These are phyloP conservation scores for Drosophila punjabiensis DNA, from an alignment of 1,140 invertebrate species.

Conservation along the genomic window DNA sequence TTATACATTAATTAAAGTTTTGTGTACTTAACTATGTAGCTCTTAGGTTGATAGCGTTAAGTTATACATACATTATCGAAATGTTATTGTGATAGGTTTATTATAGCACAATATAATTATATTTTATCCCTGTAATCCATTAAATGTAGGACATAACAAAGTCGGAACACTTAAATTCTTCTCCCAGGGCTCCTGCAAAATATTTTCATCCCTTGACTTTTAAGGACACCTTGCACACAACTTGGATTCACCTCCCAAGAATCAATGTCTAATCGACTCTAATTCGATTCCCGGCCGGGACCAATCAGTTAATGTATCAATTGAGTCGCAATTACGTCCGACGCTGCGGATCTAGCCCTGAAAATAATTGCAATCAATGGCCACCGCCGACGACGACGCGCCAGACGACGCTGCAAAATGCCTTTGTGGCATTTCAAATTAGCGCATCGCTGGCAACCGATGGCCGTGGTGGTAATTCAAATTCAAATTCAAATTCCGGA, in stretches of 20 bases:
- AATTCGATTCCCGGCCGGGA: conserved; percentile 29
- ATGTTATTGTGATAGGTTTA: no score
- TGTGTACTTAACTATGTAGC: no score
- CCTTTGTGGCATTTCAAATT: conserved; percentile 63
- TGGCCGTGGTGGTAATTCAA: conserved; percentile 29
- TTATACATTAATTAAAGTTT: no score
- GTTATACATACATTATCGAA: no score
- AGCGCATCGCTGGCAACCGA: conserved; percentile 45
- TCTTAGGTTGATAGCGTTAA: no score
- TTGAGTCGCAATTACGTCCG: conserved; percentile 46
- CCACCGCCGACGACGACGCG: not conserved
- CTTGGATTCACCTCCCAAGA: conserved; percentile 15
- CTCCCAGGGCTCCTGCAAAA: not conserved
- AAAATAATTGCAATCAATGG: conserved; percentile 67
- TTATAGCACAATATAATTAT: no score
- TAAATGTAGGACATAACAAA: not conserved
- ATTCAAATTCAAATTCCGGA: conserved; percentile 36
- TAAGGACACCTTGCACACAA: not conserved
- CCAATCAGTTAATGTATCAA: conserved; percentile 55
- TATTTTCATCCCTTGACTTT: not conserved
- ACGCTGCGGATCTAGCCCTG: conserved; percentile 33
- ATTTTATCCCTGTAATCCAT: no score
- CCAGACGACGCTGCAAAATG: conserved; percentile 49
- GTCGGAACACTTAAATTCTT: not conserved
- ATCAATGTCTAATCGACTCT: conserved; percentile 30